phyloP scores from a whole-genome alignment of 2,888 invertebrate genomes.

The Monochamus alternatus region DNA sequence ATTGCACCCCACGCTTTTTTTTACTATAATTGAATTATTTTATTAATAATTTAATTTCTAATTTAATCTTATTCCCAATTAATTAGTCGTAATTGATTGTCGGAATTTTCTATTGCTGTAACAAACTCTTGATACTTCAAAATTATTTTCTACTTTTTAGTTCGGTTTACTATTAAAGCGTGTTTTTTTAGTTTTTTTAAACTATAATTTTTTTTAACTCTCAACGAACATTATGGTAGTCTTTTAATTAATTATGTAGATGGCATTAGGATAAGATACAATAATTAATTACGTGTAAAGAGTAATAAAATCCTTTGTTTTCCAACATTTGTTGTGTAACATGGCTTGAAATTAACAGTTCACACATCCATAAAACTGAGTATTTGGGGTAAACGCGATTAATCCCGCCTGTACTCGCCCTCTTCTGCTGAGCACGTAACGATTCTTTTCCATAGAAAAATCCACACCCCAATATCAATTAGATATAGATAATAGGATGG shows the following conservation, averaged over 20 bases:
- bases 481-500: slow-evolving; percentile 49
- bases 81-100: no score
- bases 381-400: slow-evolving; percentile 8
- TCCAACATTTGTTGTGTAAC: not conserved
- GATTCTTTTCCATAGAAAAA: slow-evolving; percentile 37
- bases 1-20: no score
- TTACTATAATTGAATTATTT: no score
- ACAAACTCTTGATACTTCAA: no score
- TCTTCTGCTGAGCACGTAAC: slow-evolving; percentile 19
- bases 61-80: no score
- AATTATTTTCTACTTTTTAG: no score
- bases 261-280: not conserved
- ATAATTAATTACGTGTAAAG: slow-evolving; percentile 1
- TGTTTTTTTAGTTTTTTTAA: no score
- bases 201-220: no score
- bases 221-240: no score
- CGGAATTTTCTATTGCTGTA: no score
- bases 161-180: no score
- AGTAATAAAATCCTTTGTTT: not conserved
- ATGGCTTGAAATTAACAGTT: not conserved
- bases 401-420: not conserved
- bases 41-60: no score
- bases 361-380: slow-evolving; percentile 6
- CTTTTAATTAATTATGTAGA: slow-evolving; percentile 3
- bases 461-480: slow-evolving; percentile 50